phyloP scores from a whole-genome alignment of 1,140 invertebrate genomes.

The Neuroterus valhalla region DNA sequence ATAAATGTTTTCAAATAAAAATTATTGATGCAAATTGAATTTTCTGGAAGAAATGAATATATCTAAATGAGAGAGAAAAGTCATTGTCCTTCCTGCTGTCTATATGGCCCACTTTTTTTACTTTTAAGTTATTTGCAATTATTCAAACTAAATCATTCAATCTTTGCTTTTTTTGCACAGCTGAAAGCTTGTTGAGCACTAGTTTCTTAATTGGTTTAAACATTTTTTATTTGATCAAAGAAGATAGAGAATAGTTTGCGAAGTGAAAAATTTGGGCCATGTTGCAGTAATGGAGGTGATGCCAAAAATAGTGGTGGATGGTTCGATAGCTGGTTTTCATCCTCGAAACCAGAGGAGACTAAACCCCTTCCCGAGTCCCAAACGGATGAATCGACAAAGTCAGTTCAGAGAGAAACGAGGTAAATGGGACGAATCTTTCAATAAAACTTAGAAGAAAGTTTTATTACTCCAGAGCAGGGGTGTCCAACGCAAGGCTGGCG shows the following conservation, averaged over 20 bases:
- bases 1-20: constrained; percentile 22
- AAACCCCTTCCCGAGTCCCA: constrained; percentile 56
- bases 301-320: constrained; percentile 68
- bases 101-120: constrained; percentile 69
- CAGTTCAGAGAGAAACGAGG: constrained; percentile 65
- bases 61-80: neutral
- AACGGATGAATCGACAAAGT: constrained; percentile 59
- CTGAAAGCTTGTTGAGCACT: constrained; percentile 32
- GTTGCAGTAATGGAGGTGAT: constrained; percentile 68
- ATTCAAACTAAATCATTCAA: constrained; percentile 5
- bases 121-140: constrained; percentile 36
- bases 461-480: constrained; percentile 6
- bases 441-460: neutral
- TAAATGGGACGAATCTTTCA: constrained; percentile 55
- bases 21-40: constrained; percentile 42
- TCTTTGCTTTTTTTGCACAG: constrained; percentile 12
- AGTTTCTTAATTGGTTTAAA: constrained; percentile 22
- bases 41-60: neutral
- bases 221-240: neutral
- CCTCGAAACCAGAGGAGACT: constrained; percentile 62
- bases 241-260: neutral
- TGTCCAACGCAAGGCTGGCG: too few species aligned
- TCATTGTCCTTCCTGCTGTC: constrained; percentile 50
- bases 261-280: constrained; percentile 71
- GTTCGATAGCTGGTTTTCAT: constrained; percentile 71